phyloP scores from a whole-genome alignment of 2,113 vertebrate species.

The Kryptolebias marmoratus region DNA sequence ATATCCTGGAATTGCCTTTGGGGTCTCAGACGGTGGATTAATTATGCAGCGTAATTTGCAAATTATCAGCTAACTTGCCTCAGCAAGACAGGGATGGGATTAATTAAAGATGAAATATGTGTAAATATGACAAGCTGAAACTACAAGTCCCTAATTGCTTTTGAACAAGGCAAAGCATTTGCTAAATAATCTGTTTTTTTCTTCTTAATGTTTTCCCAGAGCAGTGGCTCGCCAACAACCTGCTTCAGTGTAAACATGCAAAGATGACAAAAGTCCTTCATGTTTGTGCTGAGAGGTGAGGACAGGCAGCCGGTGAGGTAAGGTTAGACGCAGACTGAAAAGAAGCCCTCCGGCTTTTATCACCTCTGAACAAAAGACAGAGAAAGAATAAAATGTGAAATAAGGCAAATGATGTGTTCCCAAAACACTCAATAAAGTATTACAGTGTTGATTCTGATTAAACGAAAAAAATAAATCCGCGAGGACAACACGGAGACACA shows the following conservation, averaged over 20 bases:
- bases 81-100: slow-evolving; percentile 43
- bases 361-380: slow-evolving; percentile 26
- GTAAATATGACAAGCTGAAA: slow-evolving; percentile 53
- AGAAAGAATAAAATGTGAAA: slow-evolving; percentile 5
- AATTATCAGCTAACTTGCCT: slow-evolving; percentile 61
- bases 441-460: slow-evolving; percentile 9
- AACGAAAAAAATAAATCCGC: slow-evolving; percentile 21
- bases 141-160: slow-evolving; percentile 26
- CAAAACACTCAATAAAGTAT: slow-evolving; percentile 10
- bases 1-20: slow-evolving; percentile 59
- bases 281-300: slow-evolving; percentile 40
- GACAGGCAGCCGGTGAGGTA: slow-evolving; percentile 26
- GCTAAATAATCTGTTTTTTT: slow-evolving; percentile 11
- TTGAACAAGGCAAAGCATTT: slow-evolving; percentile 34
- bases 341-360: slow-evolving; percentile 47
- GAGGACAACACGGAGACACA: slow-evolving; percentile 25
- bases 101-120: slow-evolving; percentile 48
- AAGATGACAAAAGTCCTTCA: slow-evolving; percentile 20
- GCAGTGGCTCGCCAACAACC: slow-evolving; percentile 7
- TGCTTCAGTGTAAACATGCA: slow-evolving; percentile 21
- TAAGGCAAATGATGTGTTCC: background rate
- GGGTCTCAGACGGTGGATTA: slow-evolving; percentile 58
- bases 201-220: slow-evolving; percentile 24
- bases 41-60: slow-evolving; percentile 64
- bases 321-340: background rate